Percentiles rank a stretch among this genome's conserved stretches.
These are phyloP conservation scores for Cecropterus lyciades DNA, from an alignment of 1,140 invertebrate species.

Conservation along the genomic window DNA sequence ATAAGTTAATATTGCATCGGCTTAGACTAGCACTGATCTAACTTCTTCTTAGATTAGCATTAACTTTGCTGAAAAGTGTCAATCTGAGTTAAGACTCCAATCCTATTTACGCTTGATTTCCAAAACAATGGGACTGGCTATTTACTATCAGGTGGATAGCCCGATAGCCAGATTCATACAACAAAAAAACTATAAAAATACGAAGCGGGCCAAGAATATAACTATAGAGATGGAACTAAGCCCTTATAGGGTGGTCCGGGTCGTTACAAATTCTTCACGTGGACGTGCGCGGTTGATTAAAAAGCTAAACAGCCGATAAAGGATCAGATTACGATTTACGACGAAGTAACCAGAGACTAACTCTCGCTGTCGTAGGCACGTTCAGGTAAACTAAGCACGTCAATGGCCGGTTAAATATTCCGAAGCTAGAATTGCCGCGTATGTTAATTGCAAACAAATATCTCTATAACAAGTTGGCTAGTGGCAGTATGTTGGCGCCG, in stretches of 20 bases:
- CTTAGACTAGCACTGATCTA: neutral
- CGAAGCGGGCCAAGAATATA: neutral
- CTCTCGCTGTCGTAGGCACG: constrained; percentile 8
- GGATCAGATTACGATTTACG: constrained; percentile 32
- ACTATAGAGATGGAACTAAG: constrained; percentile 4
- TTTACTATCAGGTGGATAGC: no score
- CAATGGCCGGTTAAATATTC: constrained; percentile 35
- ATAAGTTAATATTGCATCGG: neutral
- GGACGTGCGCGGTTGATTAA: constrained; percentile 12
- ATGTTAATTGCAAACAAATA: constrained; percentile 35
- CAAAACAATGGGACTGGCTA: no score
- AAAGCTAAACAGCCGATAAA: constrained; percentile 29
- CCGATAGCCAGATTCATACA: no score
- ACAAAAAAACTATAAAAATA: neutral
- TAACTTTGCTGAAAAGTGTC: no score
- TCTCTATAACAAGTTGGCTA: constrained; percentile 23
- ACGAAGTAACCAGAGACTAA: constrained; percentile 28
- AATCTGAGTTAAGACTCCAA: no score
- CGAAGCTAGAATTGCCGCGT: constrained; percentile 25
- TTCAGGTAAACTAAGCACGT: constrained; percentile 30
- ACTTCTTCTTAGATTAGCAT: no score
- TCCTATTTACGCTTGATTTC: no score
- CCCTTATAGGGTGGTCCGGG: constrained; percentile 14
- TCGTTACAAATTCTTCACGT: constrained; percentile 11
- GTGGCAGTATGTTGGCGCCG: constrained; percentile 36